A percentile compares a stretch with the other conserved stretches of the same genome.
Conservation (phyloP, 2,113 vertebrate species). For the Maccullochella peelii region DNA sequence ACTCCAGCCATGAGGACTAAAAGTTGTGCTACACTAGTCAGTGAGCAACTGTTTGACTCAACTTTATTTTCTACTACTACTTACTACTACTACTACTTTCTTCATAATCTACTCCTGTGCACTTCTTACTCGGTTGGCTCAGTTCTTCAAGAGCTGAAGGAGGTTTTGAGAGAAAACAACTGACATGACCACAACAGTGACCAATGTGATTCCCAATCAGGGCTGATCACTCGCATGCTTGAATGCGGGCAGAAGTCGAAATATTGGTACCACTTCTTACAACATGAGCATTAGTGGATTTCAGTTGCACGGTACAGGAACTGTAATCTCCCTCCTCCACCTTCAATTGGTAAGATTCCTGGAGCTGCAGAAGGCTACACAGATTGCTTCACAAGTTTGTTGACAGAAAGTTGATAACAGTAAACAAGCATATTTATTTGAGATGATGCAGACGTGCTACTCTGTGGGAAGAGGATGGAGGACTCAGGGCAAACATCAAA, state of each 20-base stretch:
- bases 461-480: background rate
- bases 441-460: background rate
- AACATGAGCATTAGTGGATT: conserved; percentile 16
- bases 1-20: background rate
- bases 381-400: conserved; percentile 12
- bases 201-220: background rate
- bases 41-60: conserved; percentile 1
- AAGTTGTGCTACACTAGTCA: background rate
- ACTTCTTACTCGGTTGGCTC: background rate
- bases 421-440: conserved; percentile 6
- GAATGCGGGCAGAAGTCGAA: background rate
- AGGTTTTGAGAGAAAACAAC: conserved; percentile 12
- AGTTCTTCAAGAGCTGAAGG: background rate
- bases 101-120: background rate
- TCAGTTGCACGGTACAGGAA: background rate
- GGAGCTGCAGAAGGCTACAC: conserved; percentile 12
- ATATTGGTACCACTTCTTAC: background rate
- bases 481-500: background rate
- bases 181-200: background rate
- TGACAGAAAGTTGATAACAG: conserved; percentile 32
- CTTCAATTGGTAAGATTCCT: background rate
- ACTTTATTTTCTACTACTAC: no score
- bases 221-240: background rate
- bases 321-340: background rate
- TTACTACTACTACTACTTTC: no score